These are phyloP conservation scores for Hoplostethus mediterraneus DNA, from an alignment of 2,797 vertebrate species.

Conservation along the genomic window DNA sequence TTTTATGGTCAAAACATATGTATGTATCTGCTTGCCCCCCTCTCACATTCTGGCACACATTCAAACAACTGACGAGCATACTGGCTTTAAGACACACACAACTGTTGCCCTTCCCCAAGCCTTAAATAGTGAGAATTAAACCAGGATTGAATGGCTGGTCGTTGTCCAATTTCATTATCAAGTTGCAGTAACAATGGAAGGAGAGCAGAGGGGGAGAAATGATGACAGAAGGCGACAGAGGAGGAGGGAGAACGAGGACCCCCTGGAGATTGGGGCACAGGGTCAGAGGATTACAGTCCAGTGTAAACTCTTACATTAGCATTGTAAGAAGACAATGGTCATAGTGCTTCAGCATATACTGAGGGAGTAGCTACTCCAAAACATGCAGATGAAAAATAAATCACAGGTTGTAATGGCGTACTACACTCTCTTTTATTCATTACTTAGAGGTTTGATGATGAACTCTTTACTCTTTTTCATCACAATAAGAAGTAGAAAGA, in stretches of 20 bases:
- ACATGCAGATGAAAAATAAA: neutral
- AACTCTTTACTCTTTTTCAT: too few species aligned
- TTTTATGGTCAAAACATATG: neutral
- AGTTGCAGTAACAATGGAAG: slow-evolving; percentile 25
- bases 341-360: slow-evolving; percentile 23
- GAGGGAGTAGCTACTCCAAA: too few species aligned
- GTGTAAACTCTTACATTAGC: slow-evolving; percentile 19
- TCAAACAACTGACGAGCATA: too few species aligned
- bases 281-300: slow-evolving; percentile 58
- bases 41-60: slow-evolving; percentile 6
- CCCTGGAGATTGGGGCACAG: slow-evolving; percentile 49
- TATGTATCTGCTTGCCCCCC: neutral
- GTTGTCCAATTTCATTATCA: slow-evolving; percentile 55
- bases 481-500: too few species aligned
- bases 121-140: slow-evolving; percentile 21
- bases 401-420: neutral
- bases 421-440: too few species aligned
- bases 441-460: too few species aligned
- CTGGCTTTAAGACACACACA: neutral
- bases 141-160: slow-evolving; percentile 29
- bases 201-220: slow-evolving; percentile 5
- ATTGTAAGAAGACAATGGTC: slow-evolving; percentile 30
- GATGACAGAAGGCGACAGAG: slow-evolving; percentile 48
- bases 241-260: slow-evolving; percentile 42
- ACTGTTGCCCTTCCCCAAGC: neutral